These are phyloP conservation scores for Antheraea yamamai DNA, from an alignment of 2,888 invertebrate genomes.

Conservation along the genomic window DNA sequence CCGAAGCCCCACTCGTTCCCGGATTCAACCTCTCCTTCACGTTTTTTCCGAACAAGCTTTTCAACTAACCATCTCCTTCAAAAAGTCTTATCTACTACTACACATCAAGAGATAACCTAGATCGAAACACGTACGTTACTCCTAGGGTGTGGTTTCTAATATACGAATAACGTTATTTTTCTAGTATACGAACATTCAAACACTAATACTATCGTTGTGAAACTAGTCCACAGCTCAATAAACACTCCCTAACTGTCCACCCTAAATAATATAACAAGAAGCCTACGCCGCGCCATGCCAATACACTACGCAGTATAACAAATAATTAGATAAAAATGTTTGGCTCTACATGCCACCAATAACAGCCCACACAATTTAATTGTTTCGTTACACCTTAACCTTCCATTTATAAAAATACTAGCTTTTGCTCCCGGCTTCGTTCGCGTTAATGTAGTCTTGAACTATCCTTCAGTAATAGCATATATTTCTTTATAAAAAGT, in stretches of 20 bases:
- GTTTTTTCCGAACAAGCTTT: too few relatives aligned
- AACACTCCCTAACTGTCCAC: neutral
- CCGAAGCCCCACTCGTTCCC: too few relatives aligned
- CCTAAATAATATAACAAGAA: neutral
- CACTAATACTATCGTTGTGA: neutral
- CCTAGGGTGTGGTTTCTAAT: neutral
- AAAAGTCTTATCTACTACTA: too few relatives aligned
- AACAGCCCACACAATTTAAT: constrained; percentile 35
- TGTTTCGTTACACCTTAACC: constrained; percentile 21
- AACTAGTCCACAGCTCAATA: neutral
- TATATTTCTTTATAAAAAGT: too few relatives aligned
- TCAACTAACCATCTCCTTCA: too few relatives aligned
- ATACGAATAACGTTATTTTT: neutral
- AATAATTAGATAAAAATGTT: neutral
- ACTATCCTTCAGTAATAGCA: too few relatives aligned
- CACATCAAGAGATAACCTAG: neutral
- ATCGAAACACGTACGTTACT: neutral
- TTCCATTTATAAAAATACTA: too few relatives aligned
- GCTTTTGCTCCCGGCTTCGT: neutral
- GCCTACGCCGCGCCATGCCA: neutral
- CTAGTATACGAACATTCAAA: neutral
- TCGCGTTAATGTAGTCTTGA: too few relatives aligned
- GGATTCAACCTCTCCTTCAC: too few relatives aligned
- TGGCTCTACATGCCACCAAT: constrained; percentile 30
- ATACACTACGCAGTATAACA: neutral